Conservation (phyloP, 2,888 invertebrate species). For the Euplexia lucipara region DNA sequence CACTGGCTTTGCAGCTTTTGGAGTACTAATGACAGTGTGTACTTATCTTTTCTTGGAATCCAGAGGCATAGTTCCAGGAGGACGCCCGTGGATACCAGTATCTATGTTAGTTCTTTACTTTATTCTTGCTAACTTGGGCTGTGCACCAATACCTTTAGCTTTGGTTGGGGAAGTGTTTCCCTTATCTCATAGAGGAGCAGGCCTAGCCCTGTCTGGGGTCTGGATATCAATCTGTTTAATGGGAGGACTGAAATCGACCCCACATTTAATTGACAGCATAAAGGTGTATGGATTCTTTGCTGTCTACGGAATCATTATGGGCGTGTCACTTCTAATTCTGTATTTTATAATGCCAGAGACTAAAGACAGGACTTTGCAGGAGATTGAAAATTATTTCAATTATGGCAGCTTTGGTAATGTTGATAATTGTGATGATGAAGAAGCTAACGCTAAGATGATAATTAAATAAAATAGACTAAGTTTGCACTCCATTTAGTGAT, state of each 20-base stretch:
- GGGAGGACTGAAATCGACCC: constrained; percentile 69
- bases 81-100: constrained; percentile 64
- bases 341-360: constrained; percentile 71
- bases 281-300: constrained; percentile 79
- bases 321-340: constrained; percentile 53
- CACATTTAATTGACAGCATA: constrained; percentile 65
- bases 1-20: constrained; percentile 69
- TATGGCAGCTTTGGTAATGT: constrained; percentile 66
- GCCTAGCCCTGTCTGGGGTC: constrained; percentile 69
- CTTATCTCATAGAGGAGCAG: constrained; percentile 71
- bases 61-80: constrained; percentile 63
- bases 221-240: constrained; percentile 67
- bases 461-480: constrained; percentile 27
- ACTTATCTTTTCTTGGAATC: constrained; percentile 65
- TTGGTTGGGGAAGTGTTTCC: constrained; percentile 75
- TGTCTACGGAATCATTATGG: constrained; percentile 71
- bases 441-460: constrained; percentile 58
- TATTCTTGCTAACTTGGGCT: constrained; percentile 73
- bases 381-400: constrained; percentile 71
- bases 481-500: neutral
- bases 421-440: constrained; percentile 59
- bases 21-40: constrained; percentile 66
- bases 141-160: constrained; percentile 74
- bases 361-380: constrained; percentile 69
- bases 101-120: constrained; percentile 71